Evolutionary conservation across 2,888 invertebrate genomes (phyloP), one percentile per base, ranked within the genome.

Genomic region (Entomobrya proxima): DNA sequence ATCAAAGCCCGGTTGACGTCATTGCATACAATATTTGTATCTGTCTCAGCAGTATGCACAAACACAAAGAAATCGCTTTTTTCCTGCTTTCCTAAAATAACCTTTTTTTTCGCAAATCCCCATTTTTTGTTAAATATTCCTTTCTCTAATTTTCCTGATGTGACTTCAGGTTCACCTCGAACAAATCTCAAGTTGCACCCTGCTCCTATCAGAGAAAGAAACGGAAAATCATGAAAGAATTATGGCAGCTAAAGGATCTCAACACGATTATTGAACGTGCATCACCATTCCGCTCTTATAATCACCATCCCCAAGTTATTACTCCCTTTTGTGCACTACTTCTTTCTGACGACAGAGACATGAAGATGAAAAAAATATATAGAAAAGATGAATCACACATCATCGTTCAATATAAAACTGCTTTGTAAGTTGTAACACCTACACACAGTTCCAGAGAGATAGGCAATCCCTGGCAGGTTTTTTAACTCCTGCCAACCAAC

Each of bases 291-390:
- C 58, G 50, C 52, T 79, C 35, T 77, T 50, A 69, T 79, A 69
- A 67, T 79, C 79, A 50, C 64, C 37, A 37, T 37, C 67, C 44
- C 30, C n/a, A n/a, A 30, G 67, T 78, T 58, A 69, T 67, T 67
- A 47, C 79, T 79, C 69, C 79, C 79, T 52, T 50, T 52, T 50
- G 67, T 50, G 69, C 76, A 58, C 58, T 40, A 15, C 15, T 32
- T 32, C 13, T 64, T 27, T 40, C 18, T 52, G 35, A 58, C 30
- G 52, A 78, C 64, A 78, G 32, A 61, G 32, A 32, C n/a, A n/a
- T n/a, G n/a, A n/a, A n/a, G n/a, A n/a, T n/a, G 32, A 5, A 32
- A 61, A 15, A 30, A 61, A 47, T 32, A 30, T 78, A 35, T 32
- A 37, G 32, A 52, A 47, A 52, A 47, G 3, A 50, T 35, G 55